Evolutionary conservation across 2,797 vertebrate species (phyloP), one percentile per base, ranked within the genome.

Genomic region (Heteromormyrus szaboi): DNA sequence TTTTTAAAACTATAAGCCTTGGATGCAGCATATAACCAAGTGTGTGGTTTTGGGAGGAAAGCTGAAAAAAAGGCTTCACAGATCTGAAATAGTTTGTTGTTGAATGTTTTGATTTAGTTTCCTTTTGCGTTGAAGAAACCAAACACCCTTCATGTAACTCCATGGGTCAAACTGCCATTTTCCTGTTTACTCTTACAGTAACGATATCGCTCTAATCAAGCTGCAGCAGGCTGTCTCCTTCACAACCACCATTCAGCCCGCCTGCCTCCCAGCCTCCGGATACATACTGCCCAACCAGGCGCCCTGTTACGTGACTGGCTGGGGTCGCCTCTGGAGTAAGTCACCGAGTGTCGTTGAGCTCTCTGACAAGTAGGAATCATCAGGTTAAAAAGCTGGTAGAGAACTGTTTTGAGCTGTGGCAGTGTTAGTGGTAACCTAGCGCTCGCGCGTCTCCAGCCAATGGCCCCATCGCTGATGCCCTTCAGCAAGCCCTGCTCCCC

Each of bases 401-500:
- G 37, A 72, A 41, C 68, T 4, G 11, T 65, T 4, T 37, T 72
- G 11, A 72, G 65, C 29, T 19, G 68, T 17, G 4, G 12, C 68
- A 17, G 12, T 17, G 68, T 81, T 46, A 46, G 76, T 46, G 76
- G 19, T 81, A 46, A 46, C 17, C 41, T 46, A 4, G 17, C 14
- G 44, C 7, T 46, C 76, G 19, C 41, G 2, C 0, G 7, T n/a
- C 41, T 41, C 41, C 85, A 99, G 98, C 97, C 12, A 93, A 96
- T 0, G 98, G 98, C 0, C 97, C 97, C 53, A 89, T 97, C 0
- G 95, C 98, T 0, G 96, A 97, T 0, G 54, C 83, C 85, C 94
- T 99, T 87, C 98, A 99, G 95, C 97, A 99, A 93, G 98, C 96
- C 0, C 93, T 97, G 76, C 96, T 97, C 85, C 97, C 96, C 0